phyloP scores from a whole-genome alignment of 2,888 invertebrate genomes.

The Lithophane leautieri region DNA sequence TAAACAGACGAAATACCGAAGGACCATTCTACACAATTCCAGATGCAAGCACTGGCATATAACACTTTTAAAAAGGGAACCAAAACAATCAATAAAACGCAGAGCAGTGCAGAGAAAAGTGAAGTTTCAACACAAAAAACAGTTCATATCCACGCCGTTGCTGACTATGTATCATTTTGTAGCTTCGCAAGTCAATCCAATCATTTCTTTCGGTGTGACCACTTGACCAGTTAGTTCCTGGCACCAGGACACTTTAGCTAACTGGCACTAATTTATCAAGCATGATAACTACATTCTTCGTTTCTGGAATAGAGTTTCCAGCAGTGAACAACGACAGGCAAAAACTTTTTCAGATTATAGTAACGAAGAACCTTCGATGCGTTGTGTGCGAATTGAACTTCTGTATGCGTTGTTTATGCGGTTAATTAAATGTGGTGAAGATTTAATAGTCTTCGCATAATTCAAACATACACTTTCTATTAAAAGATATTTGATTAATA shows the following conservation, averaged over 20 bases:
- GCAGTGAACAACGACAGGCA: not conserved
- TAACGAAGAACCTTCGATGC: too few species aligned
- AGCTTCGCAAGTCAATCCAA: too few species aligned
- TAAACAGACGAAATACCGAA: not conserved
- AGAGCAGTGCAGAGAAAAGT: too few species aligned
- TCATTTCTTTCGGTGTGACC: too few species aligned
- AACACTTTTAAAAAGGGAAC: too few species aligned
- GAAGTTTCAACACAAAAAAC: too few species aligned
- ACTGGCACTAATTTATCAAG: not conserved
- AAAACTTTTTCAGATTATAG: not conserved
- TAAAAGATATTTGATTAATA: constrained; percentile 44
- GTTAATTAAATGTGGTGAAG: constrained; percentile 34
- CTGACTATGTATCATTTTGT: too few species aligned
- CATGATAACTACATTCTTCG: not conserved
- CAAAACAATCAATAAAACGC: too few species aligned
- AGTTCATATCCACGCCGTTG: too few species aligned
- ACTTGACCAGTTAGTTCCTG: too few species aligned
- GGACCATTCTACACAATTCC: constrained; percentile 1
- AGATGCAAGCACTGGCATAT: not conserved
- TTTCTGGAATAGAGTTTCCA: not conserved
- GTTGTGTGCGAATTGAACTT: constrained; percentile 11
- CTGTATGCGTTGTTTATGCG: not conserved
- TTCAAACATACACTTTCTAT: constrained; percentile 61
- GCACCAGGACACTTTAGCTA: too few species aligned
- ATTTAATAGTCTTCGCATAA: constrained; percentile 36